Base-by-base conservation (phyloP, 2,113 vertebrate species). In the Oryzias curvinotus region DNA sequence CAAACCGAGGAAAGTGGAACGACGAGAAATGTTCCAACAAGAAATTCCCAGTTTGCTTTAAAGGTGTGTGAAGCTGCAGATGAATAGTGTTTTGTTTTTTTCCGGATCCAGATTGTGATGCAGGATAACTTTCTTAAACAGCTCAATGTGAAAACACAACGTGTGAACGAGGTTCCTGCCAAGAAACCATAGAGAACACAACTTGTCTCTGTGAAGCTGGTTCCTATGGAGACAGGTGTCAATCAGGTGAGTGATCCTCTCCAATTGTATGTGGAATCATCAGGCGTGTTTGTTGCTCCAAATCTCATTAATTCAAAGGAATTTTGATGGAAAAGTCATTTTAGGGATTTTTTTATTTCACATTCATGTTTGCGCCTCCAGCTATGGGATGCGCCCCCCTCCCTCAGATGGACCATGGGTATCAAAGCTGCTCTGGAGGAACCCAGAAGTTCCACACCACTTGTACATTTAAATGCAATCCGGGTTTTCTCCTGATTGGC, bases 1-100 rank as follows among this genome's bases (percentile, higher is more conserved):
- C 0, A 0, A 14, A 2, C 7, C 42, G 83, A 0, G 96, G 95
- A 66, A 93, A 91, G 82, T 98, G 95, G 96, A 98, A 97, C 0
- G 95, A 98, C 0, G 95, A 96, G 57, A 77, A 81, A 15, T 98
- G 96, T 25, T 0, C 0, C 5, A 64, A 51, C 0, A 21, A 0
- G 0, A 98, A 96, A 66, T 86, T 49, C 5, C 76, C 93, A 0
- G 57, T 78, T 5, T 92, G 91, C 63, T 90, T 80, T 17, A 8
- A 73, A 83, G 78, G 88, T 91, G 62, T 23, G 71, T 47, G 12
- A 45, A 59, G 6, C 44, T 46, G 44, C 44, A 69, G 30, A 49
- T 46, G 61, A 64, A 19, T 46, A 14, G 26, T 5, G 17, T 14
- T 16, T 1, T 30, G 23, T 3, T 1, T 10, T 55, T 17, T 21